phyloP scores from a whole-genome alignment of 2,113 vertebrate species.

The Pituophis catenifer region DNA sequence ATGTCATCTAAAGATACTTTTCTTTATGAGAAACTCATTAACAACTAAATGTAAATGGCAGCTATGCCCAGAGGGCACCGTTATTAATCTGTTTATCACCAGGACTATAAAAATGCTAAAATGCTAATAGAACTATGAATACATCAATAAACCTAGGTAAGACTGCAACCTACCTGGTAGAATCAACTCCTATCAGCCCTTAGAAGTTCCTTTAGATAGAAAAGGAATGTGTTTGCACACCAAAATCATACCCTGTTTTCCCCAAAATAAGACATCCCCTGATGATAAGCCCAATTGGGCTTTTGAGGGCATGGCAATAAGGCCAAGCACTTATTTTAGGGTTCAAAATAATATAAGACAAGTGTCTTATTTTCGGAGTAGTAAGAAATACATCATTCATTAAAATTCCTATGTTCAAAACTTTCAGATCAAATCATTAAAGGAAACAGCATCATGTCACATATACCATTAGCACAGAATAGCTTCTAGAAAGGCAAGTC shows the following conservation, averaged over 20 bases:
- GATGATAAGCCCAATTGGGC: too few species aligned
- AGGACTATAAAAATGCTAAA: slow-evolving; percentile 24
- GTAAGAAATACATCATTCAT: background rate
- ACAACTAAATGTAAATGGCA: slow-evolving; percentile 3
- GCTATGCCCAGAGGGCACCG: background rate
- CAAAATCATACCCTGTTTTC: background rate
- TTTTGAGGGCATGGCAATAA: too few species aligned
- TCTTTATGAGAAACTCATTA: background rate
- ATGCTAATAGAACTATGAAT: slow-evolving; percentile 10
- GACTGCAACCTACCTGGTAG: background rate
- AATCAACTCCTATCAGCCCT: rapidly evolving
- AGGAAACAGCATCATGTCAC: background rate
- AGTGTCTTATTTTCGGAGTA: too few species aligned
- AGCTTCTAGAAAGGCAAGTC: background rate
- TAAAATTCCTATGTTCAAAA: background rate
- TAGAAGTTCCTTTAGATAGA: background rate
- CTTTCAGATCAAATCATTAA: background rate
- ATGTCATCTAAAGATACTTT: slow-evolving; percentile 28
- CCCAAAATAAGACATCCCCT: too few species aligned
- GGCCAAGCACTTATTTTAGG: too few species aligned
- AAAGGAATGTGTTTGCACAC: background rate
- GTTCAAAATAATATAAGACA: too few species aligned
- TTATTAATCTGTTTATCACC: slow-evolving; percentile 32
- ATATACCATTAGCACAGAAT: background rate
- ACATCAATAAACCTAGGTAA: slow-evolving; percentile 40